Evolutionary conservation across 1,140 invertebrate species (phyloP).

Genomic region (Drosophila parabipectinata): DNA sequence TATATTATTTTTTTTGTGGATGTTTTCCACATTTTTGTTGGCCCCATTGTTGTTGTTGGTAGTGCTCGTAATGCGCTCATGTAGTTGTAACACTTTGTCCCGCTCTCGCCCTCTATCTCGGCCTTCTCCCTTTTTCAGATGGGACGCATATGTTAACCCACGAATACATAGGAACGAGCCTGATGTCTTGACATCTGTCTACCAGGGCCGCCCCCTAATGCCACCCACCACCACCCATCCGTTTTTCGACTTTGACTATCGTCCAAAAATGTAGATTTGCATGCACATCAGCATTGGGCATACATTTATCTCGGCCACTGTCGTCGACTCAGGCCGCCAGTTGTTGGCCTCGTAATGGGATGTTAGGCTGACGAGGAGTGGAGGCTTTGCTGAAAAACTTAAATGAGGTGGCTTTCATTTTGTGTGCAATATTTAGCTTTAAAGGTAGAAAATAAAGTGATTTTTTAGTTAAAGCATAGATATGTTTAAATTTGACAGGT

Average conservation of each 20-base stretch:
- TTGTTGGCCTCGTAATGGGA: slow-evolving; percentile 58
- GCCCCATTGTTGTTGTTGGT: slow-evolving; percentile 33
- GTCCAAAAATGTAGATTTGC: slow-evolving; percentile 78
- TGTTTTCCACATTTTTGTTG: slow-evolving; percentile 32
- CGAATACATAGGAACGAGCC: slow-evolving; percentile 49
- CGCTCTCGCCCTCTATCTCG: neutral
- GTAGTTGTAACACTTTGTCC: slow-evolving; percentile 27
- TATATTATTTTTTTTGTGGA: slow-evolving; percentile 12
- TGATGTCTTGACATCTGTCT: slow-evolving; percentile 81
- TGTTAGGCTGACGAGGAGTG: neutral
- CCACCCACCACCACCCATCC: slow-evolving; percentile 3
- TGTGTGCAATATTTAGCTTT: neutral
- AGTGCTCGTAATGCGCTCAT: slow-evolving; percentile 68
- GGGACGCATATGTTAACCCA: slow-evolving; percentile 57
- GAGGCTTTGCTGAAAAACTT: neutral
- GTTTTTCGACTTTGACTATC: slow-evolving; percentile 53
- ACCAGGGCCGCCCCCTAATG: slow-evolving; percentile 15
- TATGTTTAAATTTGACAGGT: neutral
- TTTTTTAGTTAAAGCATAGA: too few relatives aligned
- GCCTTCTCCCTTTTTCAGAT: slow-evolving; percentile 28
- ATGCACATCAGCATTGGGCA: slow-evolving; percentile 76
- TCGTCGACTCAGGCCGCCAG: slow-evolving; percentile 43
- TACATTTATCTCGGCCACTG: slow-evolving; percentile 73
- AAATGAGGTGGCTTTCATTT: slow-evolving; percentile 6
- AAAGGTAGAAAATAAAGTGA: neutral